These are phyloP conservation scores for Scaptomyza montana DNA, from an alignment of 1,140 invertebrate species.

Conservation along the genomic window DNA sequence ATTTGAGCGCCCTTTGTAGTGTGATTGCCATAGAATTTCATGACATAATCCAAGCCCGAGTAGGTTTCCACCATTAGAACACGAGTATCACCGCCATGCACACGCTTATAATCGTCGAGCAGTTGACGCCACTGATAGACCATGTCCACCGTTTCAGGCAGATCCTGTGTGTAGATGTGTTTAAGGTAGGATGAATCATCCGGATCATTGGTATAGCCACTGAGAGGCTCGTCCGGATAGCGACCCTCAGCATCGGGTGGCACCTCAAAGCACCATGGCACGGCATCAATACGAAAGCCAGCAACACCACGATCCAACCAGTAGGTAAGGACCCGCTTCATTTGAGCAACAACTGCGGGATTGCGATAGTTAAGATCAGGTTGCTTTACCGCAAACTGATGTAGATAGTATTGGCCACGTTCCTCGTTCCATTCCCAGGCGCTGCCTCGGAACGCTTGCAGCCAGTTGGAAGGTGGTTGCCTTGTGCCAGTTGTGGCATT, in stretches of 20 bases:
- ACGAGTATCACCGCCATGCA: conserved; percentile 84
- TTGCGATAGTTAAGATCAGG: conserved; percentile 90
- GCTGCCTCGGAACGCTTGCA: conserved; percentile 85
- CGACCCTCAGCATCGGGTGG: conserved; percentile 82
- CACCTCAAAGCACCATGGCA: conserved; percentile 86
- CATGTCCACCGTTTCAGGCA: conserved; percentile 86
- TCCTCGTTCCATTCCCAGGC: conserved; percentile 87
- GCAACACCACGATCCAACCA: conserved; percentile 91
- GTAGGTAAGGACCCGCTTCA: conserved; percentile 88
- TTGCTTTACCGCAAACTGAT: conserved; percentile 87
- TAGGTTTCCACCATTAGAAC: conserved; percentile 90
- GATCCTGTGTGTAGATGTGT: conserved; percentile 88
- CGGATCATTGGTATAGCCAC: conserved; percentile 80
- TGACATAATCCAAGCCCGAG: conserved; percentile 83
- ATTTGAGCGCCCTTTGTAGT: conserved; percentile 85
- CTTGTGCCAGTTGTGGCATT: conserved; percentile 58
- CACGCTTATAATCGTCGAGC: conserved; percentile 85
- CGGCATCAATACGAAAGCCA: conserved; percentile 89
- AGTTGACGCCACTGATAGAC: conserved; percentile 86
- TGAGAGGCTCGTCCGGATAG: conserved; percentile 86
- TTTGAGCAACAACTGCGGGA: conserved; percentile 86
- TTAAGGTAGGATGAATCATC: conserved; percentile 86
- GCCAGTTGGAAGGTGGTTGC: conserved; percentile 88
- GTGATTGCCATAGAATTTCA: conserved; percentile 86
- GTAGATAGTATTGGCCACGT: conserved; percentile 88